Base-by-base conservation (phyloP, 2,888 invertebrate species). In the Magallana nippona region DNA sequence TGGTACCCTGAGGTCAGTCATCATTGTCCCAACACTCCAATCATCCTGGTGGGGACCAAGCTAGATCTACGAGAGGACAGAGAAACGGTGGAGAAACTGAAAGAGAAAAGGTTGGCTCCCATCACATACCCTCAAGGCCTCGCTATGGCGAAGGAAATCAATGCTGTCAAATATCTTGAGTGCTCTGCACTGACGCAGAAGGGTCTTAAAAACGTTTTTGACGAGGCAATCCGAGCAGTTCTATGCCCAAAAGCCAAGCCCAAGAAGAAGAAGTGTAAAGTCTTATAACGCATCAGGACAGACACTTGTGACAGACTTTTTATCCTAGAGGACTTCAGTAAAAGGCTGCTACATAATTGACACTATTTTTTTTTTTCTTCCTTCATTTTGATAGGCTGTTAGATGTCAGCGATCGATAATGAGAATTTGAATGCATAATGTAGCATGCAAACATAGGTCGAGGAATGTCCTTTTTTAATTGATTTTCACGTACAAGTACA, bases 1-100 rank as follows among this genome's bases (percentile, higher is more conserved):
- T 99, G 99, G 99, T 99, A 97, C 95, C 99, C 99, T 3, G 99
- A 99, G 95, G 99, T 99, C 83, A 96, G 98, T 95, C 99, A 99
- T 95, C 99, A 99, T 95, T 99, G 99, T 95, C 99, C 99, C 15
- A 97, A 97, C 91, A 99, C 99, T 88, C 99, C 99, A 83, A 99
- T 99, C 92, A 99, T 99, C 93, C 96, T 99, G 89, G 94, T 99
- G 82, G 99, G 99, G 88, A 99, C 99, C 85, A 99, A 99, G 95
- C 96, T 99, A 87, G 99, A 99, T 95, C 96, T 99, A 89, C 96
- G 99, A 94, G 99, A 99, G 94, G 95, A 99, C 95, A 97, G 98
- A 95, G 97, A 97, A 93, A 99, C 98, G 86, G 97, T 99, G 91
- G 99, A 99, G 94, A 98, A 98, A 95, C 96, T 99, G 89, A 97